Base-by-base conservation (phyloP, 2,113 vertebrate species). In the Hypomesus transpacificus region DNA sequence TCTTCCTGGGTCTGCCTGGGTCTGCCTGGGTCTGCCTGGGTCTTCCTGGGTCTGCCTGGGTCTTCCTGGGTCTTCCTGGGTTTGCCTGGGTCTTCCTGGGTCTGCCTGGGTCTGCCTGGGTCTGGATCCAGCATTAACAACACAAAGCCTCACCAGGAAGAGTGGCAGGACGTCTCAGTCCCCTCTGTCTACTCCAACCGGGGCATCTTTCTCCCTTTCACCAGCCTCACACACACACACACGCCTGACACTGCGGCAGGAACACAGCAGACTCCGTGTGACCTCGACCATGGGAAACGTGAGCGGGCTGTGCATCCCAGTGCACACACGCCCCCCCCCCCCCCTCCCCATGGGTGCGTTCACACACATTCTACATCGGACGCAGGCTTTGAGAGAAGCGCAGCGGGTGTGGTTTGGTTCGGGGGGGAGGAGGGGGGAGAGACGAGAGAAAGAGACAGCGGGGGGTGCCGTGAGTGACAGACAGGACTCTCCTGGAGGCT, bases 401-500 rank as follows among this genome's bases (percentile, higher is more conserved):
- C 73, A 83, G 58, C 57, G 66, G 70, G 80, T 73, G 71, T n/a
- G 20, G 54, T 74, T 84, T 66, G 57, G 14, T 24, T 73, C 7
- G 60, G 26, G 34, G 63, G 22, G 57, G 18, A 21, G 57, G 57
- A 8, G 57, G 57, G 57, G 57, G 9, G 57, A 6, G 76, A 84
- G 70, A 77, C n/a, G 68, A 68, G 71, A 46, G 34, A 31, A 20
- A 24, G 20, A 76, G 76, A 76, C 70, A 58, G 57, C 70, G 77
- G 52, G 24, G 24, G 46, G n/a, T 74, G 60, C 5, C 31, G 61
- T 56, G 75, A 73, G 54, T 54, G 74, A 79, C 66, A 75, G 79
- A 81, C 82, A 80, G 68, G 70, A 14, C n/a, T 57, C 71, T 71
- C 66, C 39, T 60, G 68, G 74, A 72, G 80, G 71, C 74, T 57